Evolutionary conservation across 2,888 invertebrate genomes (phyloP), one percentile per base, ranked within the genome.

Genomic region (Brachypalpus laphriformis): DNA sequence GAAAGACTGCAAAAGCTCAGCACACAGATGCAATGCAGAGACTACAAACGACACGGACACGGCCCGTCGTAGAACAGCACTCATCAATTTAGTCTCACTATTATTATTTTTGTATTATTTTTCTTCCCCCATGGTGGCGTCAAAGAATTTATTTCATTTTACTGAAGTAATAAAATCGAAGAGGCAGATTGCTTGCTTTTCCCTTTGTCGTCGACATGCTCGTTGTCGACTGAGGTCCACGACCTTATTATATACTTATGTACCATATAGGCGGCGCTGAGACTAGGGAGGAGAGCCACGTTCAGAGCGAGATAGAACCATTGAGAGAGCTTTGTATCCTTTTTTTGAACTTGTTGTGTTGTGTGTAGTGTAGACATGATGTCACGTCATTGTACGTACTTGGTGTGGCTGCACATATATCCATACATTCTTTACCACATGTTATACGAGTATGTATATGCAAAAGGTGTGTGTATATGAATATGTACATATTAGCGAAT

Each of bases 141-240:
- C 85, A 85, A 85, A 85, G 85, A 85, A 85, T 85, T 85, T 81
- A 85, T 85, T 85, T 85, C 85, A 76, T 85, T 81, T 81, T 75
- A 81, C 85, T 76, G 81, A 85, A 85, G 85, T 85, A 85, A 85
- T 85, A 85, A 81, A 85, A 85, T 85, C 85, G 85, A 85, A 85
- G 85, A 85, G 85, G 85, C 75, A 85, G 85, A 85, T 76, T 85
- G 83, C 74, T 83, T 66, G 82, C 66, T 83, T 85, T 75, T 81
- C 75, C 75, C 75, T 85, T 70, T 85, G 70, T 85, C 81, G 75
- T 65, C 75, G 75, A 74, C 80, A 85, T 85, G 80, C 75, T 81
- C 70, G 82, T 66, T 72, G 85, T 75, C 81, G 81, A 75, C 56
- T 71, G 75, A 85, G 85, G 85, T 85, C 85, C 85, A 85, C 85